Evolutionary conservation across 1,140 invertebrate genomes (phyloP), one percentile per base, ranked within the genome.

Genomic region (Bombus huntii): DNA sequence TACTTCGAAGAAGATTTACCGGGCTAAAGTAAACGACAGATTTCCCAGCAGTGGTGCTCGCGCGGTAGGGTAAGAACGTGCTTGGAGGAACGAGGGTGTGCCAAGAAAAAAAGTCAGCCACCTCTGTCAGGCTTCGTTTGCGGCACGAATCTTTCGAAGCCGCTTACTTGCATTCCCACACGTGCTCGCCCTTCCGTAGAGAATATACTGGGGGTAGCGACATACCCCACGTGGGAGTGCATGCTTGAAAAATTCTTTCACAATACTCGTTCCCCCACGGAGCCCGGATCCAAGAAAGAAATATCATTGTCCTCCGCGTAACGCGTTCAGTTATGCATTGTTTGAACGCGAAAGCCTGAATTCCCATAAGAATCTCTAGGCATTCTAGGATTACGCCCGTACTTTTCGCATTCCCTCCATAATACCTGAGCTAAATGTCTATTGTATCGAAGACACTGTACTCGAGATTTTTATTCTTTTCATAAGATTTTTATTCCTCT

Each of bases 151-250:
- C 65, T 74, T 31, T 57, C n/a, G 34, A 34, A 47, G 89, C 87
- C 47, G 85, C 88, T 86, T 87, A 77, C 87, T 72, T 76, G 75
- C 86, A 91, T 91, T 90, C 86, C 85, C 88, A 91, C 89, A 92
- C 85, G 74, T 72, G 76, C 80, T 86, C 83, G 81, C 78, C 86
- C 86, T 74, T 83, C 74, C 80, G 42, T 53, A 31, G 28, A 28
- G 87, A 66, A 78, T 72, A 88, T 59, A 77, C 77, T 68, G 73
- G 83, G 66, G 83, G 89, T 85, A 81, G 75, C 66, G 59, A 68
- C 71, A 62, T 85, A 87, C 81, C 85, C 91, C 86, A 90, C 87
- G 87, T 89, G 87, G 84, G 90, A 91, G 88, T 88, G 77, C 68
- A 88, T 85, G 86, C 85, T 90, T 90, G 76, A 88, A 90, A 90